A percentile compares a stretch with the other conserved stretches of the same genome.
phyloP scores from a whole-genome alignment of 23 tunicate genomes.

The Halocynthia aurantium region DNA sequence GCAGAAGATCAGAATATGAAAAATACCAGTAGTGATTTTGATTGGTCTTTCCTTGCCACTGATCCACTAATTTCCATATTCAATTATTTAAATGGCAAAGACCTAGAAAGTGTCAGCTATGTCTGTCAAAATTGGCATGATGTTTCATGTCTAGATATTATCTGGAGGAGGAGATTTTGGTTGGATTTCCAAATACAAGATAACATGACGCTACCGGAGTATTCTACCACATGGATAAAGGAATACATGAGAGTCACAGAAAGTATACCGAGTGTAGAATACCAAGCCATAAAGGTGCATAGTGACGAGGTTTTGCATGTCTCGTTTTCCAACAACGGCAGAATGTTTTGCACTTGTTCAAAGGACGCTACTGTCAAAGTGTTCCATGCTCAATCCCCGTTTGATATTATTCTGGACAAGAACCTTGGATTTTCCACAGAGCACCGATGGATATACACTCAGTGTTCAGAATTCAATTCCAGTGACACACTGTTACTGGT shows the following conservation, averaged over 20 bases:
- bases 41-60: constrained; percentile 56
- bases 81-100: constrained; percentile 26
- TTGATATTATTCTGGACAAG: constrained; percentile 44
- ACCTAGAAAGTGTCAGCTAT: constrained; percentile 31
- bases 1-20: too few relatives aligned
- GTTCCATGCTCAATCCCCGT: constrained; percentile 77
- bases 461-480: constrained; percentile 65
- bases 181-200: constrained; percentile 25
- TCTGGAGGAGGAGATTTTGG: constrained; percentile 50
- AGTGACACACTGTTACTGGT: constrained; percentile 74
- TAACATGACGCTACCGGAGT: constrained; percentile 18
- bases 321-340: constrained; percentile 66
- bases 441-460: constrained; percentile 62
- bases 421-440: constrained; percentile 39
- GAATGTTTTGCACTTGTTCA: constrained; percentile 86
- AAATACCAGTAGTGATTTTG: background rate
- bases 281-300: constrained; percentile 59
- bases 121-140: constrained; percentile 48
- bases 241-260: constrained; percentile 62
- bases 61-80: constrained; percentile 43
- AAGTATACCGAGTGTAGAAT: constrained; percentile 49
- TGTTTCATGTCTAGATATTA: constrained; percentile 23
- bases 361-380: constrained; percentile 83
- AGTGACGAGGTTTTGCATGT: constrained; percentile 78
- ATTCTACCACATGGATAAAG: constrained; percentile 42